Percentiles rank a stretch among this genome's conserved stretches.
These are phyloP conservation scores for Drosophila multiciliata DNA, from an alignment of 2,888 invertebrate genomes.

Conservation along the genomic window DNA sequence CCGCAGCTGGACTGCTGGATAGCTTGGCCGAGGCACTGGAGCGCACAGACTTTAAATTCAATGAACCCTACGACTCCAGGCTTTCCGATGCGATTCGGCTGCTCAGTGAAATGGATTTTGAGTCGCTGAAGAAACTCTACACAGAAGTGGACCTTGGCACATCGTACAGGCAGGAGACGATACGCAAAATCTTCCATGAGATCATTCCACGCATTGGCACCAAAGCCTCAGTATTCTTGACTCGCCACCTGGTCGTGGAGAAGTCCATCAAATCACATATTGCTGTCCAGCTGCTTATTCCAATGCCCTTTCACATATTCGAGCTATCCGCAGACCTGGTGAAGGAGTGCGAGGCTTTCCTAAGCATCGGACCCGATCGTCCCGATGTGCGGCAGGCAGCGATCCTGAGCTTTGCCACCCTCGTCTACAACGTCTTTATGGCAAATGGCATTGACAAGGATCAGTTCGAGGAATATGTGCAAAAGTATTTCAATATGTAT, in stretches of 20 bases:
- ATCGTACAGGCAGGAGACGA: conserved; percentile 90
- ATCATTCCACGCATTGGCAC: conserved; percentile 90
- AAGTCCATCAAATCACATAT: conserved; percentile 88
- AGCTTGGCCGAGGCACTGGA: conserved; percentile 84
- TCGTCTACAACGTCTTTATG: conserved; percentile 88
- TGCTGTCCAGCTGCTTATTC: conserved; percentile 88
- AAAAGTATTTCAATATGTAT: conserved; percentile 89
- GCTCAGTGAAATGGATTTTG: conserved; percentile 83
- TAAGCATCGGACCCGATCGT: conserved; percentile 84
- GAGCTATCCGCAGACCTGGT: conserved; percentile 86
- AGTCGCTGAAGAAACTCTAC: conserved; percentile 85
- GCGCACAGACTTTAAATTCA: conserved; percentile 83
- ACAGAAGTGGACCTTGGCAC: conserved; percentile 88
- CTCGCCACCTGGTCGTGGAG: conserved; percentile 88
- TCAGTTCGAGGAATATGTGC: conserved; percentile 89
- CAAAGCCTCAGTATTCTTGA: conserved; percentile 88
- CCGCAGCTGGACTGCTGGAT: conserved; percentile 80
- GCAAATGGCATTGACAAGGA: conserved; percentile 87
- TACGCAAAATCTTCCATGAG: conserved; percentile 90
- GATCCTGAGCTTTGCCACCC: conserved; percentile 89
- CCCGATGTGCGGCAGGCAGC: conserved; percentile 88
- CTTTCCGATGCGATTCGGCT: conserved; percentile 84
- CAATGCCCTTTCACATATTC: conserved; percentile 90
- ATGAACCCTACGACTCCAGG: conserved; percentile 84
- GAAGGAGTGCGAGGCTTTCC: conserved; percentile 86